Percentiles rank a stretch among this genome's conserved stretches.
Evolutionary conservation across 2,888 invertebrate species (phyloP).

Genomic region (Rosalia funebris): DNA sequence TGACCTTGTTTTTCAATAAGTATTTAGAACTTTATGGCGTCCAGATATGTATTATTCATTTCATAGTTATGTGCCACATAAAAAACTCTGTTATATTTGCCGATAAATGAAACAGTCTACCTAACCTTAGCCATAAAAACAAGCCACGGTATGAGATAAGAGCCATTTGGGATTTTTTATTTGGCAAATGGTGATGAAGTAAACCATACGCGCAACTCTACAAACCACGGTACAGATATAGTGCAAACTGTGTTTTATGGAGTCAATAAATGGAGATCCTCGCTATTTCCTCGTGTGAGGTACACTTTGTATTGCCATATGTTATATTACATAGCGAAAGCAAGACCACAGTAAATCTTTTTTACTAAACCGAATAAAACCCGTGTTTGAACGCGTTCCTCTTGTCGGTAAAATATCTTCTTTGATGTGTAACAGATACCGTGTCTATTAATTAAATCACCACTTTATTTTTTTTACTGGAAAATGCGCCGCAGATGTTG

Average conservation of each 20-base stretch:
- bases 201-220: no score
- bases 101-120: no score
- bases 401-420: slow-evolving; percentile 31
- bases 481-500: slow-evolving; percentile 29
- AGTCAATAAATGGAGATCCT: slow-evolving; percentile 10
- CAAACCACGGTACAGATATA: slow-evolving; percentile 8
- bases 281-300: slow-evolving; percentile 30
- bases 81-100: no score
- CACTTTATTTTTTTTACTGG: slow-evolving; percentile 32
- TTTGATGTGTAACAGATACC: slow-evolving; percentile 37
- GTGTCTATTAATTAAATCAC: slow-evolving; percentile 36
- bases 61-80: no score
- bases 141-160: no score
- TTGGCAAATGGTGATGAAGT: no score
- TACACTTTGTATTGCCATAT: slow-evolving; percentile 33
- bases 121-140: no score
- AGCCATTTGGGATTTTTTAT: no score
- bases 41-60: no score
- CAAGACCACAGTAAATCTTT: slow-evolving; percentile 21
- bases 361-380: slow-evolving; percentile 33
- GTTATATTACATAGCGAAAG: slow-evolving; percentile 29
- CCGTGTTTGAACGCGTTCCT: slow-evolving; percentile 29
- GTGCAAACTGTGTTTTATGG: slow-evolving; percentile 17
- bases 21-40: no score
- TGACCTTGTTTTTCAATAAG: no score